Evolutionary conservation across 92 coral and sea anemone species (phyloP), one percentile per base, ranked within the genome.

Genomic region (Actinostola sp.): DNA sequence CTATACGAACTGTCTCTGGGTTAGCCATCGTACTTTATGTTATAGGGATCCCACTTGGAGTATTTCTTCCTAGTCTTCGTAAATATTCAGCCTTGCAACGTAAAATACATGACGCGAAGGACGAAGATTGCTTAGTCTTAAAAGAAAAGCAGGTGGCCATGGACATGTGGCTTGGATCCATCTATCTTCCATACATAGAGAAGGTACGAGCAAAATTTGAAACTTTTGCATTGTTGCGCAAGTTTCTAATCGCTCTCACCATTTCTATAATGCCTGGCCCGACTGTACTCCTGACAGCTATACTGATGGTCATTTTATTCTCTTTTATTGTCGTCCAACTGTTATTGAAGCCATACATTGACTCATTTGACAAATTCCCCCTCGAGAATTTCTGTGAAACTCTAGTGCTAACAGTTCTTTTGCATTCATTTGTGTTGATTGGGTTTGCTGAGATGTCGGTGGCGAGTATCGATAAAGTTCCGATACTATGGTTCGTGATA

Each of bases 151-250:
- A 61, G 46, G 72, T 31, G 34, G 61, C 60, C 5, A 49, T 71
- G 65, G 82, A 88, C 42, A 61, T 54, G n/a, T 84, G 89, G 89
- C 67, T 88, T 8, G 88, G 82, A 7, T 78, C 93, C 2, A 69
- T 88, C 63, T 88, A 75, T 43, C 57, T 70, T 13, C 86, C 84
- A 23, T 88, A 76, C 76, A 79, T 63, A 73, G 36, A 59, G 42
- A 38, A 28, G 26, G 86, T 73, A 16, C 89, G 93, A 5, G 57
- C 83, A 17, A 59, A 62, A 55, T 88, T 78, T 38, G 89, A 81
- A 44, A 67, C 79, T 7, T 17, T 79, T 0, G 72, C 76, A 32
- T 76, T 88, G 24, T 8, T 72, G 20, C 51, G 83, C 48, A 80
- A 87, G 25, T 76, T 88, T 67, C 39, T 88, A 3, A 58, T 88